A percentile compares a stretch with the other conserved stretches of the same genome.
phyloP scores from a whole-genome alignment of 2,797 vertebrate genomes.

The Schizothorax lantsangensis region DNA sequence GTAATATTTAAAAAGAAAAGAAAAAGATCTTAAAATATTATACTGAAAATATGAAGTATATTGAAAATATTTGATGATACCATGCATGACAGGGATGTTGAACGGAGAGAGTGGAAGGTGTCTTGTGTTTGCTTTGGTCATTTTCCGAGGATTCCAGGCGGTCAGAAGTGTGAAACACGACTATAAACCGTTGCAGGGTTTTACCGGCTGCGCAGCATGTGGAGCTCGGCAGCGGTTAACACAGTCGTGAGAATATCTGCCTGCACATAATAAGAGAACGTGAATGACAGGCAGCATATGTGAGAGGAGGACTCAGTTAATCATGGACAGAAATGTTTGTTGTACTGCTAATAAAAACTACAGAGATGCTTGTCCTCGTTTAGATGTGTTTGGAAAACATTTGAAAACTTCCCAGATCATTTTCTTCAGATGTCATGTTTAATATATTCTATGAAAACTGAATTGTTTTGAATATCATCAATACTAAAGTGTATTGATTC shows the following conservation, averaged over 20 bases:
- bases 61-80: not conserved
- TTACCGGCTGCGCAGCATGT: constrained; percentile 75
- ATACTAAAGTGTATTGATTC: not conserved
- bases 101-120: constrained; percentile 46
- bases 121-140: constrained; percentile 35
- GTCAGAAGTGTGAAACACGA: constrained; percentile 83
- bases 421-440: not conserved
- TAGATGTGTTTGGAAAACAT: not conserved
- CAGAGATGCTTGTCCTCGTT: constrained; percentile 43
- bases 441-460: not conserved
- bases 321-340: constrained; percentile 75
- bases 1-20: not conserved
- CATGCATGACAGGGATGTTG: not conserved
- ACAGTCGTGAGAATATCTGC: constrained; percentile 69
- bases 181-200: constrained; percentile 76
- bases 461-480: not conserved
- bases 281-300: constrained; percentile 77
- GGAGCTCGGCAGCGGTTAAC: constrained; percentile 77
- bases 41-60: too few species aligned
- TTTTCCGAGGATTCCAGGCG: constrained; percentile 56
- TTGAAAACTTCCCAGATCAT: not conserved
- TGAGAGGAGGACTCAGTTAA: constrained; percentile 79
- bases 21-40: not conserved
- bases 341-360: constrained; percentile 75
- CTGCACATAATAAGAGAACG: constrained; percentile 64